Conservation (phyloP, 2,888 invertebrate genomes). For the Andrena hattorfiana region DNA sequence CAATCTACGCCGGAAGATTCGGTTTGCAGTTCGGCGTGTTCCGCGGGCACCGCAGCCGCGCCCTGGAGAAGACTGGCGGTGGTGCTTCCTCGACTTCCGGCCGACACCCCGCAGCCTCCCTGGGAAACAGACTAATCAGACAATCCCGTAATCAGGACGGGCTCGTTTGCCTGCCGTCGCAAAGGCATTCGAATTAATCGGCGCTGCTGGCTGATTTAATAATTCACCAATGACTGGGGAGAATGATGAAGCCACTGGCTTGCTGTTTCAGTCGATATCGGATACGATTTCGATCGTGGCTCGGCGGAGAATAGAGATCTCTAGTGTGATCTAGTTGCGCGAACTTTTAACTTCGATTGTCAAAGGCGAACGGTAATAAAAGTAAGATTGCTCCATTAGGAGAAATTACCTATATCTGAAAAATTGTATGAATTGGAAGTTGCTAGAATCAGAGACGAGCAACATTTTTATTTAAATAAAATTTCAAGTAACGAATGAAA, state of each 20-base stretch:
- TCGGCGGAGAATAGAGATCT: too few species aligned
- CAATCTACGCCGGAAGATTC: slow-evolving; percentile 77
- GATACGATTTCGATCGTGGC: background rate
- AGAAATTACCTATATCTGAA: too few species aligned
- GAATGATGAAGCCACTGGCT: background rate
- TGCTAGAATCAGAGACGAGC: too few species aligned
- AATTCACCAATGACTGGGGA: slow-evolving; percentile 39
- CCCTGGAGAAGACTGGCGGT: slow-evolving; percentile 19
- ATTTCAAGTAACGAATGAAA: too few species aligned
- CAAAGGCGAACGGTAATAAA: too few species aligned
- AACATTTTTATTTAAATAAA: too few species aligned
- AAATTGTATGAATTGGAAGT: too few species aligned
- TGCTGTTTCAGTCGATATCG: background rate
- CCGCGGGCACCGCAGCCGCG: slow-evolving; percentile 39
- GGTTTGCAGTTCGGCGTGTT: slow-evolving; percentile 73
- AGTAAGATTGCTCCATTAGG: too few species aligned
- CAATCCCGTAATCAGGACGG: slow-evolving; percentile 73
- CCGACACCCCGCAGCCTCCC: slow-evolving; percentile 26
- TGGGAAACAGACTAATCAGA: slow-evolving; percentile 69
- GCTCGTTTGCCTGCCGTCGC: slow-evolving; percentile 62
- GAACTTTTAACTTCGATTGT: too few species aligned
- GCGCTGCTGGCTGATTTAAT: slow-evolving; percentile 26
- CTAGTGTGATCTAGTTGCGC: too few species aligned
- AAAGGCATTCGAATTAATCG: slow-evolving; percentile 48
- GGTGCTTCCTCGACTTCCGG: slow-evolving; percentile 41